Conservation (phyloP, 2,797 vertebrate genomes). For the Discoglossus pictus region DNA sequence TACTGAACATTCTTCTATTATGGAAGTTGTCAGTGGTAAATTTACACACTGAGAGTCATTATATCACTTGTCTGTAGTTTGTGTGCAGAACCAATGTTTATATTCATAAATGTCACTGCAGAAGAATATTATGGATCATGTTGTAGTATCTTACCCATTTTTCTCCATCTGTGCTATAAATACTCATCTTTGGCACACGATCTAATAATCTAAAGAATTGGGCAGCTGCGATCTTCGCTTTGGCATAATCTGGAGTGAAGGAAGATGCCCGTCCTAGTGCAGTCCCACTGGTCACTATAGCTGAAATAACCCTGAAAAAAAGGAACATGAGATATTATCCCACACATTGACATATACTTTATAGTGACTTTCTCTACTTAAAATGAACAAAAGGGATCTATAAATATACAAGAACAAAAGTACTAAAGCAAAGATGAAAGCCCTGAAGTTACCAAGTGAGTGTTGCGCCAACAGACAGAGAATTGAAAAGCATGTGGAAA, state of each 20-base stretch:
- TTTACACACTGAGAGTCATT: no score
- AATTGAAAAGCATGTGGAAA: no score
- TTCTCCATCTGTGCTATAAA: slow-evolving; percentile 60
- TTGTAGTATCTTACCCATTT: slow-evolving; percentile 68
- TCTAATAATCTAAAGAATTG: slow-evolving; percentile 77
- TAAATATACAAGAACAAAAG: no score
- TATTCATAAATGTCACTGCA: not conserved
- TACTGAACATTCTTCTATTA: not conserved
- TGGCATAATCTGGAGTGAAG: slow-evolving; percentile 80
- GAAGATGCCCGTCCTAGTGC: slow-evolving; percentile 76
- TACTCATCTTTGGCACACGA: slow-evolving; percentile 71
- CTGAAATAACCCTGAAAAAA: slow-evolving; percentile 74
- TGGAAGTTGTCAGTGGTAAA: no score
- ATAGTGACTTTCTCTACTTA: no score
- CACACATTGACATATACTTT: no score
- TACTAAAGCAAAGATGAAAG: no score
- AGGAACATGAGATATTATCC: not conserved
- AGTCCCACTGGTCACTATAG: slow-evolving; percentile 74
- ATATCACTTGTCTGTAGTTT: no score
- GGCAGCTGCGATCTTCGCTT: slow-evolving; percentile 78
- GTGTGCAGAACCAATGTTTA: not conserved
- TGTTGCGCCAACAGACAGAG: no score
- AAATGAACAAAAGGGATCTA: no score
- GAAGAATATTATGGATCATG: not conserved
- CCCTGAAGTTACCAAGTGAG: no score